phyloP scores from a whole-genome alignment of 2,888 invertebrate genomes.

The Ecliptopera silaceata region DNA sequence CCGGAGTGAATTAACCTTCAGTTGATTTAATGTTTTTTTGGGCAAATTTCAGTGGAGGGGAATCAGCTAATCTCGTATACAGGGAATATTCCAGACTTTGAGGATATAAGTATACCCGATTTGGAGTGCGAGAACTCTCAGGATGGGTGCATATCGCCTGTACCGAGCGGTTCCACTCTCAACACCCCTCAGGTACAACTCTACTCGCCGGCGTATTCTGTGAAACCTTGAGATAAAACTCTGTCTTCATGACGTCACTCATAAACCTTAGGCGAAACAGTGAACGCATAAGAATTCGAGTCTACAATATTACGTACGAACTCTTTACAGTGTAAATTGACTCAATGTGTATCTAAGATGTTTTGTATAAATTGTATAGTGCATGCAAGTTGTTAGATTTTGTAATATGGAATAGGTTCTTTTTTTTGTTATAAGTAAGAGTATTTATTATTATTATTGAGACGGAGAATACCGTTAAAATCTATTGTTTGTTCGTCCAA shows the following conservation, averaged over 20 bases:
- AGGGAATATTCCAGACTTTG: constrained; percentile 81
- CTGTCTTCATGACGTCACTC: constrained; percentile 37
- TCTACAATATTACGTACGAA: constrained; percentile 20
- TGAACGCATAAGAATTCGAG: constrained; percentile 18
- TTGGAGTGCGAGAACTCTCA: constrained; percentile 66
- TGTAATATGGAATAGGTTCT: not conserved
- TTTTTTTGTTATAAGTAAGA: not conserved
- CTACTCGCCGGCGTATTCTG: constrained; percentile 60
- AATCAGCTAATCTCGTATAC: constrained; percentile 82
- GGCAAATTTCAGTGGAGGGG: constrained; percentile 76
- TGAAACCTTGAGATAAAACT: constrained; percentile 54
- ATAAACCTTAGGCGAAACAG: constrained; percentile 28
- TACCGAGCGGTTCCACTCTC: constrained; percentile 56
- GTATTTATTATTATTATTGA: constrained; percentile 9
- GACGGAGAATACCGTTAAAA: not conserved
- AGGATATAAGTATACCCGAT: constrained; percentile 73
- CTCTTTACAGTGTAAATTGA: constrained; percentile 16
- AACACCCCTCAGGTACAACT: constrained; percentile 71
- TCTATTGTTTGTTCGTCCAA: not conserved
- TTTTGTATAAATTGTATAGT: constrained; percentile 32
- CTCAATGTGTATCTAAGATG: constrained; percentile 17
- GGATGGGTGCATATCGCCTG: constrained; percentile 53
- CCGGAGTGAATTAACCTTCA: constrained; percentile 15
- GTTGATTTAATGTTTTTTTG: constrained; percentile 37
- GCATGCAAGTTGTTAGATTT: not conserved